A percentile compares a stretch with the other conserved stretches of the same genome.
Evolutionary conservation across 2,888 invertebrate species (phyloP).

Genomic region (Drosophila recens): DNA sequence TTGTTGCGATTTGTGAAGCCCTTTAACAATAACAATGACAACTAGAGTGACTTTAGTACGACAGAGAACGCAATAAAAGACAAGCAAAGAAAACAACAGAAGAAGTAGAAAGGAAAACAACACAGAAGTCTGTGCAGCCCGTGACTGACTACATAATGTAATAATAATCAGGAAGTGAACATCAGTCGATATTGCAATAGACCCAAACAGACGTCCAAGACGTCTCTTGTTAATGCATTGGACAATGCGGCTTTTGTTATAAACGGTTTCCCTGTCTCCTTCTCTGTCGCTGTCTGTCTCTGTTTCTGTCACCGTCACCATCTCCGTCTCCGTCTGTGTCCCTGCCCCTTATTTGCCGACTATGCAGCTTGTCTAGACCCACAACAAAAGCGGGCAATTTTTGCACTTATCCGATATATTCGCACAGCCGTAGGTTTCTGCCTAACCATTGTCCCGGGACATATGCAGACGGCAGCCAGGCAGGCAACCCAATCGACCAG

Average conservation of each 20-base stretch:
- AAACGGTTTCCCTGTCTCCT: conserved; percentile 48
- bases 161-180: conserved; percentile 73
- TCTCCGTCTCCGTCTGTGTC: conserved; percentile 16
- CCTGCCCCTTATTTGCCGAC: conserved; percentile 25
- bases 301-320: not conserved
- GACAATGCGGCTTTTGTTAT: conserved; percentile 70
- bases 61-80: conserved; percentile 20
- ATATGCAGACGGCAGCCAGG: conserved; percentile 7
- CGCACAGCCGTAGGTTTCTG: conserved; percentile 41
- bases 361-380: conserved; percentile 66
- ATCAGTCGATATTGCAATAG: conserved; percentile 63
- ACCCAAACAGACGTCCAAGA: conserved; percentile 46
- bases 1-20: conserved; percentile 44
- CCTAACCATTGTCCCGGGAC: conserved; percentile 52
- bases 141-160: conserved; percentile 63
- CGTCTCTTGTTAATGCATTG: conserved; percentile 65
- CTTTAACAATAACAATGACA: conserved; percentile 42
- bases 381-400: conserved; percentile 56
- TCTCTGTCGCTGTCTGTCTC: conserved; percentile 5
- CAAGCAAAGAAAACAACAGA: conserved; percentile 19
- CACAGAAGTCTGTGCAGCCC: conserved; percentile 38
- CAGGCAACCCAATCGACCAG: conserved; percentile 32
- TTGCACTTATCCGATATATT: conserved; percentile 74
- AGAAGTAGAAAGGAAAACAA: conserved; percentile 30
- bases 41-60: conserved; percentile 9